Base-by-base conservation (phyloP, 2,888 invertebrate genomes). In the Antheraea yamamai region DNA sequence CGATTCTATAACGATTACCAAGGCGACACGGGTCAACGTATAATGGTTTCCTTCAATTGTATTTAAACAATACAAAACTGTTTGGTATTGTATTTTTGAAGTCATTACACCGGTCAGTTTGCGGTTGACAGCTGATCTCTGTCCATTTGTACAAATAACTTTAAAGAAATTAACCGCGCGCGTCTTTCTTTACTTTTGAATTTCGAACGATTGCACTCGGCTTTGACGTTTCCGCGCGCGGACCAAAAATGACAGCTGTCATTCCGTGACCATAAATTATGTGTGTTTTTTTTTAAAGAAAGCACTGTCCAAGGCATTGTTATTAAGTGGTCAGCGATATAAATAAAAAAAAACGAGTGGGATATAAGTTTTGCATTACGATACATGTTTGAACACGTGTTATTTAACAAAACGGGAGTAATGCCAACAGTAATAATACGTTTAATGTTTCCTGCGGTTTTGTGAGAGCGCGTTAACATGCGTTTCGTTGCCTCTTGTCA, bases 201-300 rank as follows among this genome's bases (percentile, higher is more conserved):
- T 61, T 61, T 61, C 23, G 61, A 61, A 72, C 72, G 64, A 75
- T 72, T 76, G 75, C 75, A 61, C 72, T 51, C 70, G 76, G 76
- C 61, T 80, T 79, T 80, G 78, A 80, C 78, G 81, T 80, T 80
- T 80, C 80, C 81, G 79, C 75, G 83, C 81, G 81, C 82, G 86
- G 87, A 88, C 86, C 85, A 85, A 89, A 47, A 85, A 84, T 90
- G 91, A 91, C 91, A 91, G 88, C 88, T 91, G 91, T 87, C 88
- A 85, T 76, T 76, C 78, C 76, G 79, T 81, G 80, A 83, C 85
- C 83, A 84, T 87, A 84, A 83, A 84, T 86, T 83, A 79, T 76
- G 72, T 75, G 68, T 72, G 79, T 81, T 81, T 80, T 81, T 82
- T 82, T 83, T 78, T 74, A 66, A 78, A 80, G 82, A 81, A 83